These are phyloP conservation scores for Sminthopsis crassicaudata DNA, from an alignment of 2,113 vertebrate species.

Conservation along the genomic window DNA sequence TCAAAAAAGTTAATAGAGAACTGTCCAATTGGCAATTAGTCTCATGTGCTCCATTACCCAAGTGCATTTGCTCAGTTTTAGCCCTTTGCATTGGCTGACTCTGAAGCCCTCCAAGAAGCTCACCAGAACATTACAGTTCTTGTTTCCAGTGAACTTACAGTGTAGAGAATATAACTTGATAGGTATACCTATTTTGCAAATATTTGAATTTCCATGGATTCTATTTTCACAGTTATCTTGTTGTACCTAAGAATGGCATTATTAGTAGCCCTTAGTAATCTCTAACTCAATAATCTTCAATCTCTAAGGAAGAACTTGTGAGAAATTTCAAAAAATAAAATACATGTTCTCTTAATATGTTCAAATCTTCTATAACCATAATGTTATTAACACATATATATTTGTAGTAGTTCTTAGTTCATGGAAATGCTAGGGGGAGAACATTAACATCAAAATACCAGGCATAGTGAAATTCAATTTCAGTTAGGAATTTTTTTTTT, in stretches of 20 bases:
- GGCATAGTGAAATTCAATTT: not conserved
- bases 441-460: not conserved
- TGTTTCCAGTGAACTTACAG: not conserved
- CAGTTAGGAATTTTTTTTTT: too few species aligned
- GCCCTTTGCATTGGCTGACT: too few species aligned
- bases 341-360: not conserved
- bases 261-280: not conserved
- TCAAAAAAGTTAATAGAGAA: too few species aligned
- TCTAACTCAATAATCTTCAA: not conserved
- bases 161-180: not conserved
- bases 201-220: not conserved
- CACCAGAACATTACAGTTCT: too few species aligned
- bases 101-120: too few species aligned
- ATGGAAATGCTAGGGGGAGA: not conserved
- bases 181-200: not conserved
- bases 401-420: not conserved
- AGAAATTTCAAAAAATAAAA: not conserved
- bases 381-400: not conserved
- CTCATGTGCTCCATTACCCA: too few species aligned
- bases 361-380: not conserved
- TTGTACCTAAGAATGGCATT: not conserved
- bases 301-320: not conserved
- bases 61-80: too few species aligned
- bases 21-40: too few species aligned
- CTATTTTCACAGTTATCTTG: not conserved